Conservation (phyloP, 1,140 invertebrate genomes). For the Trissolcus basalis region DNA sequence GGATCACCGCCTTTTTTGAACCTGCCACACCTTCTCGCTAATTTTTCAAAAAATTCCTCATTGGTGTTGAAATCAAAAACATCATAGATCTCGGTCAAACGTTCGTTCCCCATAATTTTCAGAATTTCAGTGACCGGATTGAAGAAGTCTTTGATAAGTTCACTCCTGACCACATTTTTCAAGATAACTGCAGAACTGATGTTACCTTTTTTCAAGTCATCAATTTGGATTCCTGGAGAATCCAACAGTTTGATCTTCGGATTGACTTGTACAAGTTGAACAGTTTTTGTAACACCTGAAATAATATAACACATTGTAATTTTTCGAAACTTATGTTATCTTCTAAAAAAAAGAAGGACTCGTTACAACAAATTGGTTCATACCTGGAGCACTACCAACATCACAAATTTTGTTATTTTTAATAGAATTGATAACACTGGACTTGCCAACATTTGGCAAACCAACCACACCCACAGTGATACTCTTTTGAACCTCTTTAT, state of each 20-base stretch:
- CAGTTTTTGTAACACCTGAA: conserved; percentile 76
- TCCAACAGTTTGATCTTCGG: conserved; percentile 97
- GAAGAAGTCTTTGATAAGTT: conserved; percentile 88
- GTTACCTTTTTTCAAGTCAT: conserved; percentile 75
- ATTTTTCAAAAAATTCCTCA: conserved; percentile 91
- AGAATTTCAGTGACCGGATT: conserved; percentile 91
- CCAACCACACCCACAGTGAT: conserved; percentile 96
- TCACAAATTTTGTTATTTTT: conserved; percentile 94
- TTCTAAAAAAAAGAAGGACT: too few relatives aligned
- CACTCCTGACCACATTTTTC: conserved; percentile 92
- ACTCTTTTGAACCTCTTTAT: conserved; percentile 86
- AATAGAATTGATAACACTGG: conserved; percentile 98
- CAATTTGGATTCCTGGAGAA: conserved; percentile 96
- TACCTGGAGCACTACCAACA: conserved; percentile 93
- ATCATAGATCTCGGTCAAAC: conserved; percentile 85
- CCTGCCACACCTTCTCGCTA: conserved; percentile 90
- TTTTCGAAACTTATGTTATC: conserved; percentile 78
- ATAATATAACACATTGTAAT: conserved; percentile 81
- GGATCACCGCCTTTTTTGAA: conserved; percentile 93
- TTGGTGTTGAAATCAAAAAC: conserved; percentile 83
- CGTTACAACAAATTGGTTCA: conserved; percentile 71
- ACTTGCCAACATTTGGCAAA: conserved; percentile 99
- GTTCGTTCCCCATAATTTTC: conserved; percentile 87
- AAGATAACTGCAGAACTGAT: conserved; percentile 85
- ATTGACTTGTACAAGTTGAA: conserved; percentile 95